Evolutionary conservation across 2,797 vertebrate species (phyloP).

Genomic region (Chelonia mydas): DNA sequence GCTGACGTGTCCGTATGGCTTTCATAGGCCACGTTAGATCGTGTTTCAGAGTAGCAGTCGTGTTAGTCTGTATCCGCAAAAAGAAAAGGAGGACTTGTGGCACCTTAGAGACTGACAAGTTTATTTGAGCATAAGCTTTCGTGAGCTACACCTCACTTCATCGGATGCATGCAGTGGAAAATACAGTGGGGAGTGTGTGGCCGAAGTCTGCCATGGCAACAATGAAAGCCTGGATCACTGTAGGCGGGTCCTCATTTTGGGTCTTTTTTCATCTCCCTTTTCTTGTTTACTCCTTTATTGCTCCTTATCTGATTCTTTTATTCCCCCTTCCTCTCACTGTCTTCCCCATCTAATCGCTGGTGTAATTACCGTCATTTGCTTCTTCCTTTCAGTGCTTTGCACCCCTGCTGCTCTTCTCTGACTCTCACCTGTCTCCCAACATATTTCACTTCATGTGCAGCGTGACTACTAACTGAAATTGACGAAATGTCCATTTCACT

Average conservation of each 20-base stretch:
- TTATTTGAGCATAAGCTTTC: too few species aligned
- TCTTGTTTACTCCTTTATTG: not conserved
- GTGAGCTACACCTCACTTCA: too few species aligned
- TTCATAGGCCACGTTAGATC: not conserved
- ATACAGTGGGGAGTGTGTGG: too few species aligned
- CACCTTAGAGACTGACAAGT: too few species aligned
- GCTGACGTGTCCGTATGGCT: not conserved
- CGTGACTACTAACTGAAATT: slow-evolving; percentile 10
- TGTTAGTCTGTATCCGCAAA: too few species aligned
- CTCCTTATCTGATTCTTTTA: not conserved
- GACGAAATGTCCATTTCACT: not conserved
- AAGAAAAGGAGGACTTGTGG: too few species aligned
- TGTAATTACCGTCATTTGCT: not conserved
- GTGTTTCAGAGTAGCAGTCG: too few species aligned
- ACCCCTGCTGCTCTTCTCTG: not conserved
- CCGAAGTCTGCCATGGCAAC: not conserved
- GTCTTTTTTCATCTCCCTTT: not conserved
- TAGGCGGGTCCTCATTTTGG: not conserved
- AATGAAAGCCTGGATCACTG: not conserved
- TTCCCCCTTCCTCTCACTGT: too few species aligned
- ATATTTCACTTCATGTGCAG: not conserved
- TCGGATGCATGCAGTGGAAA: too few species aligned
- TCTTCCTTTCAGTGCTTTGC: not conserved
- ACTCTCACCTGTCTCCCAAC: not conserved
- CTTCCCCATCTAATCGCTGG: not conserved